Evolutionary conservation across 1,140 invertebrate species (phyloP), one percentile per base, ranked within the genome.

Genomic region (Drosophila takahashii): DNA sequence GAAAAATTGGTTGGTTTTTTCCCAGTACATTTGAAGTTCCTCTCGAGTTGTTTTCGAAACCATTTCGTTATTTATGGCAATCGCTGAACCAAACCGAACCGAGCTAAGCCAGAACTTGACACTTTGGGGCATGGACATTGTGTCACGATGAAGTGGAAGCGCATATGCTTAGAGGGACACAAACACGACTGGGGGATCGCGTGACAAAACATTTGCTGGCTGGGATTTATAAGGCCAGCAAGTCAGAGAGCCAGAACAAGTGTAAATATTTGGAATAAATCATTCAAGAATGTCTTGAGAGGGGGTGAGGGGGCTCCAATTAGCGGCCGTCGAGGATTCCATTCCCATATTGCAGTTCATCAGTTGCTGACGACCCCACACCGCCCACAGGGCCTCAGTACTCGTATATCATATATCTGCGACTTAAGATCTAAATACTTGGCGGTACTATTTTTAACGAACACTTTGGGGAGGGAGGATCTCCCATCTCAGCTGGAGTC

Each of bases 61-160:
- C 60, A 78, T 86, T 71, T 47, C 61, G 45, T 86, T 72, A 86
- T 86, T 86, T 86, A 86, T 87, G 76, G 45, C 75, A 16, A 60
- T 72, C 66, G 47, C 58, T 72, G 80, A 87, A 75, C 67, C 73
- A 53, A 71, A 67, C 67, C 73, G 58, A 71, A 67, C 71, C 56
- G 76, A 51, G 22, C 62, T 34, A 16, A 53, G 27, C 27, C 57
- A 41, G 51, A 77, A 61, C 71, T 79, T 74, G 72, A 67, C 71
- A 71, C 64, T 56, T 64, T 51, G 54, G 47, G 26, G 9, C 9
- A 61, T 56, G 53, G 37, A 71, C 36, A 32, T 53, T 78, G 61
- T 78, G 71, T 36, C 39, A 52, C n/a, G 41, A 78, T 77, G 62
- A 86, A 86, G 74, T 77, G 56, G 58, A 77, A 73, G 66, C 81